phyloP scores from a whole-genome alignment of 2,113 vertebrate genomes.

The Upupa epops region DNA sequence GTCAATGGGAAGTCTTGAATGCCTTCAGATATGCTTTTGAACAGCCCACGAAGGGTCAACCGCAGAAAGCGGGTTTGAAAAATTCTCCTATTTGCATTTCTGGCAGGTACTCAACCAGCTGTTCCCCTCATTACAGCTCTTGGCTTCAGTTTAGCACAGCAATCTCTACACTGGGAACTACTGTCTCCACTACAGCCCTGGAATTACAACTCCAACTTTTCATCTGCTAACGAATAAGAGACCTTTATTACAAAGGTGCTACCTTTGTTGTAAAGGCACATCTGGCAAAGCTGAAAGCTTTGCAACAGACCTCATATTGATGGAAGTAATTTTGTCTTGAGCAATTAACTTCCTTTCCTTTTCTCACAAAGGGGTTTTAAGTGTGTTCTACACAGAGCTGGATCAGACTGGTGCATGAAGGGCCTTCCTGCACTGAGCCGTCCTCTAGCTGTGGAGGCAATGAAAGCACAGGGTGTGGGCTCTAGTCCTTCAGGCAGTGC shows the following conservation, averaged over 20 bases:
- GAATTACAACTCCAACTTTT: not conserved
- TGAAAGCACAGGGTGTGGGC: not conserved
- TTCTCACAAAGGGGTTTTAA: not conserved
- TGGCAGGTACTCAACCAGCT: constrained; percentile 2
- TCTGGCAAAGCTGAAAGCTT: not conserved
- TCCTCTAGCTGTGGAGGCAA: not conserved
- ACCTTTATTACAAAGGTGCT: not conserved
- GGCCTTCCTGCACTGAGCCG: not conserved
- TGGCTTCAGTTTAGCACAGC: not conserved
- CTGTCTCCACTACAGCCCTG: not conserved
- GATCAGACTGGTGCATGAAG: not conserved
- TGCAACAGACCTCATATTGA: not conserved
- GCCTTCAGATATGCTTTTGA: not conserved
- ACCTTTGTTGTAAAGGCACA: not conserved
- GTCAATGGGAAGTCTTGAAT: not conserved
- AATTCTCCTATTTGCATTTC: not conserved
- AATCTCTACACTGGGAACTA: not conserved
- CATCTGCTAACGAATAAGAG: not conserved
- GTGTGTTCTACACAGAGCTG: not conserved
- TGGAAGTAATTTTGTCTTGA: not conserved
- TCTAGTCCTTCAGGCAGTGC: not conserved
- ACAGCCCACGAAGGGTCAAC: not conserved
- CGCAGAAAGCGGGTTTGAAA: not conserved
- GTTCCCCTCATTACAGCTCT: not conserved
- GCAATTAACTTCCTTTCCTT: not conserved